A percentile compares a stretch with the other conserved stretches of the same genome.
phyloP scores from a whole-genome alignment of 2,888 invertebrate genomes.

The Anthrax anthrax region DNA sequence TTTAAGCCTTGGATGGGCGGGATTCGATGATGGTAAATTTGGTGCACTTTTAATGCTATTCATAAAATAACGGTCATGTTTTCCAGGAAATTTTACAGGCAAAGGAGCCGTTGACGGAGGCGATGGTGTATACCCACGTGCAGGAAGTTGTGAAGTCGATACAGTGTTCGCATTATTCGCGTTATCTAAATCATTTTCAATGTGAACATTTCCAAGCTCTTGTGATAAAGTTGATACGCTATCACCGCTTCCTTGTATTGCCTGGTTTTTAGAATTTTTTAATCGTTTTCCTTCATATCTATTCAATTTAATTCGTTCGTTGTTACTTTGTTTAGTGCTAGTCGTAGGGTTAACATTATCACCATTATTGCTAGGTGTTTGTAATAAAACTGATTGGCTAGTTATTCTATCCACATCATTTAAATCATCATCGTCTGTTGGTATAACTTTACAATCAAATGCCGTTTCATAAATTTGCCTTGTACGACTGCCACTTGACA shows the following conservation, averaged over 20 bases:
- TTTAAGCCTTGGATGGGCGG: slow-evolving; percentile 54
- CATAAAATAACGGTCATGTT: slow-evolving; percentile 46
- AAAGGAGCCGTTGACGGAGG: slow-evolving; percentile 74
- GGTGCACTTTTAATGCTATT: slow-evolving; percentile 71
- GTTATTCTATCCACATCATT: slow-evolving; percentile 69
- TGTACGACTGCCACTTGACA: slow-evolving; percentile 38
- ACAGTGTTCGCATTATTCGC: slow-evolving; percentile 33
- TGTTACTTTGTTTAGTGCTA: neutral
- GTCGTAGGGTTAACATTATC: slow-evolving; percentile 8
- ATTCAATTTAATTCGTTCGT: slow-evolving; percentile 21
- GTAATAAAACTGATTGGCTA: slow-evolving; percentile 61
- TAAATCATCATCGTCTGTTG: slow-evolving; percentile 63
- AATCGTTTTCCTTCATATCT: slow-evolving; percentile 27
- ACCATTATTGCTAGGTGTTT: slow-evolving; percentile 32
- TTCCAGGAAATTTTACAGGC: slow-evolving; percentile 63
- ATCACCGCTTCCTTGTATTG: slow-evolving; percentile 17
- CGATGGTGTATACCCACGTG: slow-evolving; percentile 62
- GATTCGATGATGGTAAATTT: slow-evolving; percentile 52
- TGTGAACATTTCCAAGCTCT: slow-evolving; percentile 48
- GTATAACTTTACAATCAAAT: slow-evolving; percentile 73
- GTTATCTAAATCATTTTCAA: slow-evolving; percentile 39
- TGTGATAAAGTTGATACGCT: slow-evolving; percentile 23
- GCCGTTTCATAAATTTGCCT: slow-evolving; percentile 79
- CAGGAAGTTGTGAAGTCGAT: slow-evolving; percentile 46
- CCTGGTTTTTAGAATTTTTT: slow-evolving; percentile 33